Evolutionary conservation across 30 jellyfish, hydroid and myxozoan species (phyloP), one percentile per base, ranked within the genome.

Genomic region (Aurelia sp.): DNA sequence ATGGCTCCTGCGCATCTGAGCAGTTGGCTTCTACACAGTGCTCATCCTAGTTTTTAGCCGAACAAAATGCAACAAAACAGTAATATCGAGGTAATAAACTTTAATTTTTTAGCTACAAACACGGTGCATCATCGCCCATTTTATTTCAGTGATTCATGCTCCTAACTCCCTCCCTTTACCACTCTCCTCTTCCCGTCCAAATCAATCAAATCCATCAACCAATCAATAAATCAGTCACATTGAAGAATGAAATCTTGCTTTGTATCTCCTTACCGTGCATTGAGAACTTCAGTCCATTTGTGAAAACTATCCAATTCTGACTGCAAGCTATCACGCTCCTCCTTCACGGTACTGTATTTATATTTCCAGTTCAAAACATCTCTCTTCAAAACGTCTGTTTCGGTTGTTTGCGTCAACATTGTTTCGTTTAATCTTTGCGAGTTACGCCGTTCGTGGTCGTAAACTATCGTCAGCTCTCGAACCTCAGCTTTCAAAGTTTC

Each of bases 221-320:
- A 27, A 27, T 27, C 33, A 27, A 27, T 27, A 1, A 27, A 27
- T 27, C 33, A 27, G 4, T 37, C 10, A 44, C 55, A 44, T 3
- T 44, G 55, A 44, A 44, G 15, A 23, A 12, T 61, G 23, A 23
- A 20, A 61, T 61, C 27, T 61, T 8, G 71, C 16, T n/a, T 20
- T 20, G 13, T 30, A 17, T 47, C 52, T 44, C 55, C 55, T 18
- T 57, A 86, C 89, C 89, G 75, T 16, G 79, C 76, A 67, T 94
- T 94, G n/a, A 94, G 82, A 13, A 93, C 90, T 59, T 87, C 95
- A 11, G 91, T 87, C 77, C 95, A 94, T 63, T 89, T 94, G 47
- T 66, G 88, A 66, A 89, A 89, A 50, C 79, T 87, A 51, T 89
- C 93, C 41, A 88, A 78, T 71, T 89, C 86, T 27, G 51, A 69